Evolutionary conservation across 1,140 invertebrate genomes (phyloP), one percentile per base, ranked within the genome.

Genomic region (Drosophila virilis): DNA sequence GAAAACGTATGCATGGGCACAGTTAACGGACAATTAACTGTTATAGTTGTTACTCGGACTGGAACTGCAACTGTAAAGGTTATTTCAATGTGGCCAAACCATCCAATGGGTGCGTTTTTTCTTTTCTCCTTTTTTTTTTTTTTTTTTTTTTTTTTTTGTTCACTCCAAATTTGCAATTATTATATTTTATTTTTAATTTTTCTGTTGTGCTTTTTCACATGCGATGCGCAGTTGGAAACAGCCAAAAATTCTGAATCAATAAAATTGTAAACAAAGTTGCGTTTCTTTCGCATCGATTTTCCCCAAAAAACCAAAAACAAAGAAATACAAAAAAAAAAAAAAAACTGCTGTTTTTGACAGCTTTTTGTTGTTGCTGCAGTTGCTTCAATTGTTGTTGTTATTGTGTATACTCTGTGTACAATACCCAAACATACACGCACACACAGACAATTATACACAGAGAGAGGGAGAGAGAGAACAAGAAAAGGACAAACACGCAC

Each of bases 211-310:
- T 22, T 35, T 57, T 51, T 42, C 32, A 32, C 37, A 58, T 15
- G 9, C 12, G 9, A 43, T 32, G 48, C 38, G 13, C 17, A 58
- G 12, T 32, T 13, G 1, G 10, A 37, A 28, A 50, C 40, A 71
- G 52, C 50, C 22, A 72, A 51, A 76, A 76, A 66, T 33, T 46
- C 57, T 7, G 17, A 89, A 88, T 88, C 84, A 82, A 88, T 88
- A 89, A 78, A 80, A 77, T 74, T 77, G 84, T 88, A 88, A 88
- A 88, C 84, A 89, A 88, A 74, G 61, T 79, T 43, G 58, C 37
- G 28, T 78, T 70, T 76, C 17, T 43, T 75, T 58, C 70, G 66
- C 83, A 86, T 86, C 83, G 83, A 88, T 88, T 88, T 88, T 88
- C 77, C 83, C 84, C 79, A 67, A 78, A 68, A 73, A 55, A 46